A percentile compares a stretch with the other conserved stretches of the same genome.
phyloP scores from a whole-genome alignment of 2,797 vertebrate species.

The Sebastes vulpes region DNA sequence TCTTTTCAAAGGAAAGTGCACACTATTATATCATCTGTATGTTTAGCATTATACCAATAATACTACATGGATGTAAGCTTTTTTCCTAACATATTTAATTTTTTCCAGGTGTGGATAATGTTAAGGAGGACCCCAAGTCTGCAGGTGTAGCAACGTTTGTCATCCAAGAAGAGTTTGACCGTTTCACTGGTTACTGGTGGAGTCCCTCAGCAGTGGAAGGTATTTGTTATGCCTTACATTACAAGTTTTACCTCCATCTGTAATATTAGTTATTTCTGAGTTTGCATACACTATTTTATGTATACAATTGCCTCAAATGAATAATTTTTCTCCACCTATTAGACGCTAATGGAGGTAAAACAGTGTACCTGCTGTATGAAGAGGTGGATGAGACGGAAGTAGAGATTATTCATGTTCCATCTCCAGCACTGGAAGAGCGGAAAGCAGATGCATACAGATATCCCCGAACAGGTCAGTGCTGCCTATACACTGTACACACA shows the following conservation, averaged over 20 bases:
- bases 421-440: constrained; percentile 95
- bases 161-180: constrained; percentile 99
- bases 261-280: not conserved
- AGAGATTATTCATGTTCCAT: constrained; percentile 97
- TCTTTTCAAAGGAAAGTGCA: not conserved
- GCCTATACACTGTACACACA: not conserved
- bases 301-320: not conserved
- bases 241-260: not conserved
- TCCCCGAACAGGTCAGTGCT: constrained; percentile 91
- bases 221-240: not conserved
- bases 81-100: not conserved
- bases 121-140: constrained; percentile 95
- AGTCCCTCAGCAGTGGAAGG: constrained; percentile 91
- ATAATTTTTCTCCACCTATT: not conserved
- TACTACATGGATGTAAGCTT: not conserved
- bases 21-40: not conserved
- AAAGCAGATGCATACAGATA: constrained; percentile 98
- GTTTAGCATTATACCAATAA: not conserved
- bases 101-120: constrained; percentile 90
- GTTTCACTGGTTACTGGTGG: constrained; percentile 99
- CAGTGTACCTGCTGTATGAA: constrained; percentile 92
- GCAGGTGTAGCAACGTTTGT: constrained; percentile 98
- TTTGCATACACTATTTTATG: not conserved
- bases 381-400: constrained; percentile 98
- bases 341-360: constrained; percentile 91